phyloP scores from a whole-genome alignment of 2,888 invertebrate genomes.

The Hirtodrosophila histrioides region DNA sequence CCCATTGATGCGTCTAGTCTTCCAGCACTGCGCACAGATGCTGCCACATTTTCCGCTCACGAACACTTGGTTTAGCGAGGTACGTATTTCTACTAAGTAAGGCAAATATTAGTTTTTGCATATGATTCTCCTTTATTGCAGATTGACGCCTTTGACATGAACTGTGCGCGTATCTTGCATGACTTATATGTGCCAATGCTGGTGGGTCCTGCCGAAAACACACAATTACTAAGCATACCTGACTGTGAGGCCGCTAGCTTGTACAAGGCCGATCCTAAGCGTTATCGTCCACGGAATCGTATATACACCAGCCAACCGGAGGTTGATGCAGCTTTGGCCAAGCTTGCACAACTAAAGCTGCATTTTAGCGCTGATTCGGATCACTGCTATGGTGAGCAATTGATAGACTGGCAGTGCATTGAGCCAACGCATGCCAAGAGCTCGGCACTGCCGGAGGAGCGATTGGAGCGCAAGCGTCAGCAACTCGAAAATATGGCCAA shows the following conservation, averaged over 20 bases:
- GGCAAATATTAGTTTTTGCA: too few relatives aligned
- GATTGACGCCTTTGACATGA: conserved; percentile 76
- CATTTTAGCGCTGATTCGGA: conserved; percentile 72
- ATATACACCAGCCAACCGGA: conserved; percentile 91
- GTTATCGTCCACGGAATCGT: conserved; percentile 90
- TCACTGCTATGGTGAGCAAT: conserved; percentile 58
- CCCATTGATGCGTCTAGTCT: conserved; percentile 88
- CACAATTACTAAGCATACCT: conserved; percentile 65
- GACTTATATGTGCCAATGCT: conserved; percentile 61
- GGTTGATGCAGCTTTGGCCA: conserved; percentile 86
- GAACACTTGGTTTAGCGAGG: conserved; percentile 87
- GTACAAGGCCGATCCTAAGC: conserved; percentile 89
- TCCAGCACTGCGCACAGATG: conserved; percentile 83
- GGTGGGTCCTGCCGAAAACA: conserved; percentile 39
- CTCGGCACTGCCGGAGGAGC: conserved; percentile 90
- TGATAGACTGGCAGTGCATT: conserved; percentile 88
- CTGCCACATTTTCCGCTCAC: conserved; percentile 86
- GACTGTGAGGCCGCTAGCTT: conserved; percentile 78
- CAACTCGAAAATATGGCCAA: conserved; percentile 94
- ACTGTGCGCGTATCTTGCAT: conserved; percentile 69
- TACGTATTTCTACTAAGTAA: conserved; percentile 36
- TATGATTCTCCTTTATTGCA: conserved; percentile 28
- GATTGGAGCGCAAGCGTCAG: conserved; percentile 91
- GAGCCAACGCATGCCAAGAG: conserved; percentile 91
- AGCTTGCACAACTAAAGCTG: conserved; percentile 77